These are phyloP conservation scores for Callaeas wilsoni DNA, from an alignment of 2,113 vertebrate species.

Conservation along the genomic window DNA sequence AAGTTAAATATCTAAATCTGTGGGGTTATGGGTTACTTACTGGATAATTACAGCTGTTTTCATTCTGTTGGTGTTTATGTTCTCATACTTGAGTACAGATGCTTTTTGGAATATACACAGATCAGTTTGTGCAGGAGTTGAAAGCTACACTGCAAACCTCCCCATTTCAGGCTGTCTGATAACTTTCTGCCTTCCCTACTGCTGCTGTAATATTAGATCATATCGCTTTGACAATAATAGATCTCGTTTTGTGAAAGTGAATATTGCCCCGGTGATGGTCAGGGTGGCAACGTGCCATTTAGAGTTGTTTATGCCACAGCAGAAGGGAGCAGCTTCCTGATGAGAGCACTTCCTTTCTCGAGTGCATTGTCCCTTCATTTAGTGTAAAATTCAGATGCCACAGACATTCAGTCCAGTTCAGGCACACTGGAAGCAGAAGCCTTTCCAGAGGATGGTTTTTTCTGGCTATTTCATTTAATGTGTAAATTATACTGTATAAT, in stretches of 20 bases:
- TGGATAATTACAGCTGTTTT: background rate
- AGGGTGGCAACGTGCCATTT: background rate
- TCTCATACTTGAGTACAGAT: background rate
- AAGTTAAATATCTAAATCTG: background rate
- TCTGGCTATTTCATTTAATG: background rate
- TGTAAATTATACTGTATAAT: background rate
- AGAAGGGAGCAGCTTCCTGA: slow-evolving; percentile 25
- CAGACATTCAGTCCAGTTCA: background rate
- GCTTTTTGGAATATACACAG: background rate
- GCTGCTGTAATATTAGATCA: background rate
- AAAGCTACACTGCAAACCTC: background rate
- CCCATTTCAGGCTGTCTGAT: background rate
- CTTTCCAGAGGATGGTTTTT: background rate
- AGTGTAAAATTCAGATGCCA: background rate
- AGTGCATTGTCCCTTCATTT: background rate
- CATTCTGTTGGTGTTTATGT: background rate
- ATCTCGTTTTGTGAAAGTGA: background rate
- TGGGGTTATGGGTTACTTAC: background rate
- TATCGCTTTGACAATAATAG: background rate
- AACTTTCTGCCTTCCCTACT: background rate
- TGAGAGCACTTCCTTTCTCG: background rate
- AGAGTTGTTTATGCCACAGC: background rate
- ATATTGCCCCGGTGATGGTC: background rate
- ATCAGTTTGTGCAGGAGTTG: background rate
- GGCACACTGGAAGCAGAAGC: background rate